A percentile compares a stretch with the other conserved stretches of the same genome.
Conservation (phyloP, 2,797 vertebrate species). For the Semotilus atromaculatus region DNA sequence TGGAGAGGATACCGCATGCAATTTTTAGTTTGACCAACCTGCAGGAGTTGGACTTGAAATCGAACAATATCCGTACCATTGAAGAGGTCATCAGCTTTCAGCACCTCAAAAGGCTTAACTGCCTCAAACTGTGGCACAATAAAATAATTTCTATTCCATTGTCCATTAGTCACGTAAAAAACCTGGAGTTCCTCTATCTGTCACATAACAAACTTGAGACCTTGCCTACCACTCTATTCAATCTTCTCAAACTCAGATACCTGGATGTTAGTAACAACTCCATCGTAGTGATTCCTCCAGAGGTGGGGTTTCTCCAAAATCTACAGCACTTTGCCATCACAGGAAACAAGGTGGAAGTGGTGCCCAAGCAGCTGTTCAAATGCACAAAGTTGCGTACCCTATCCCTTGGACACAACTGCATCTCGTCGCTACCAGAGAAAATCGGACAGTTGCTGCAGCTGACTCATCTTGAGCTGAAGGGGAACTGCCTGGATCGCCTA, state of each 20-base stretch:
- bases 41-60: slow-evolving; percentile 96
- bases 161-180: slow-evolving; percentile 94
- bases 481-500: slow-evolving; percentile 95
- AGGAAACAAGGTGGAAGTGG: slow-evolving; percentile 91
- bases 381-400: slow-evolving; percentile 93
- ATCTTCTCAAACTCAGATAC: slow-evolving; percentile 92
- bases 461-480: slow-evolving; percentile 93
- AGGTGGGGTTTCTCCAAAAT: slow-evolving; percentile 93
- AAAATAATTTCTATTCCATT: slow-evolving; percentile 95
- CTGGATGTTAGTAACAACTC: slow-evolving; percentile 95
- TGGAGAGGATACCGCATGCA: slow-evolving; percentile 96
- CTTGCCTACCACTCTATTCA: slow-evolving; percentile 89
- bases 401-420: slow-evolving; percentile 92
- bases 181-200: slow-evolving; percentile 93
- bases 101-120: slow-evolving; percentile 95
- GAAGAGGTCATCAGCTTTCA: slow-evolving; percentile 99
- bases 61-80: slow-evolving; percentile 96
- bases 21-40: slow-evolving; percentile 97
- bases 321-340: slow-evolving; percentile 93
- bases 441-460: slow-evolving; percentile 88
- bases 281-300: slow-evolving; percentile 85
- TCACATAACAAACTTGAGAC: slow-evolving; percentile 98
- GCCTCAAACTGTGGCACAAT: slow-evolving; percentile 98
- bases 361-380: slow-evolving; percentile 97
- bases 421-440: slow-evolving; percentile 90